A percentile compares a stretch with the other conserved stretches of the same genome.
phyloP scores from a whole-genome alignment of 2,113 vertebrate species.

The Prunella fulvescens region DNA sequence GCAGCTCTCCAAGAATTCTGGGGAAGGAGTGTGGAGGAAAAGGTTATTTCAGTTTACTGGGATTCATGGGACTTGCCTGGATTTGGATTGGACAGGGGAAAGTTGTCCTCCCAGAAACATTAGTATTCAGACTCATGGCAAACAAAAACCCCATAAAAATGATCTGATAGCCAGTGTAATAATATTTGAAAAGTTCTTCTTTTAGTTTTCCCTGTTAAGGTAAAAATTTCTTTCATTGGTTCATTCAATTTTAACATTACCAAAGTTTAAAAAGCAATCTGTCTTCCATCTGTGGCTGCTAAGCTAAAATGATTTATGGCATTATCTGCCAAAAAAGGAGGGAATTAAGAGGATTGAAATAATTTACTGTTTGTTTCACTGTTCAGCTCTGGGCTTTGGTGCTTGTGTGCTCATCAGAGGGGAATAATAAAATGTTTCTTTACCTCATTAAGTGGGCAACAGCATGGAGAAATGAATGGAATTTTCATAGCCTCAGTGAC shows the following conservation, averaged over 20 bases:
- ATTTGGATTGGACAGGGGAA: background rate
- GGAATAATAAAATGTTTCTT: conserved; percentile 27
- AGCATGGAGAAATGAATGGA: background rate
- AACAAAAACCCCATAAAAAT: background rate
- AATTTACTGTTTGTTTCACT: conserved; percentile 16
- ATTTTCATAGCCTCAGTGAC: conserved; percentile 13
- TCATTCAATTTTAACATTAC: background rate
- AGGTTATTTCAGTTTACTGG: conserved; percentile 43
- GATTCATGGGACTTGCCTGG: background rate
- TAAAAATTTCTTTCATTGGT: background rate
- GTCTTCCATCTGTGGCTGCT: background rate
- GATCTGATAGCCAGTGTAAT: background rate
- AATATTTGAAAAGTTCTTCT: background rate
- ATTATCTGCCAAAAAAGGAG: background rate
- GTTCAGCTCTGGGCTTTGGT: background rate
- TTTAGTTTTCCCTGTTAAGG: background rate
- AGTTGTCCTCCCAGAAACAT: background rate
- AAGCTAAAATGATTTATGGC: background rate
- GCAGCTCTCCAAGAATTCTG: conserved; percentile 17
- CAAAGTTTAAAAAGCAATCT: background rate
- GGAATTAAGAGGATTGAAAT: conserved; percentile 13
- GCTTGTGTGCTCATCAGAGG: conserved; percentile 1
- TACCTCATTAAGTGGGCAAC: conserved; percentile 24
- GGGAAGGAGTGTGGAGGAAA: background rate
- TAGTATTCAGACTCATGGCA: background rate